phyloP scores from a whole-genome alignment of 2,797 vertebrate genomes.

The Poeciliopsis gracilis region DNA sequence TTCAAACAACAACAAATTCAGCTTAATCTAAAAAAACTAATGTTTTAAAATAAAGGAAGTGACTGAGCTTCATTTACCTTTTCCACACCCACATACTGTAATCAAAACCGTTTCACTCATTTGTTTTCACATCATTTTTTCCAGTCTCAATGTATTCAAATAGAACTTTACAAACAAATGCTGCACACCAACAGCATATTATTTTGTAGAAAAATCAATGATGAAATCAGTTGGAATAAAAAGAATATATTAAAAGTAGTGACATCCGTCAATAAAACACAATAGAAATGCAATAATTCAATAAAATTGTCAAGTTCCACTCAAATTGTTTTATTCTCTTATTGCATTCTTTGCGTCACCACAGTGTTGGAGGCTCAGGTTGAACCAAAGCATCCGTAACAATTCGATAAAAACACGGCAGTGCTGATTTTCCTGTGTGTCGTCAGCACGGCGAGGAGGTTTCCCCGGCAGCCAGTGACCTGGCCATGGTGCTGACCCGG shows the following conservation, averaged over 20 bases:
- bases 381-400: background rate
- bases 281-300: background rate
- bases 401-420: background rate
- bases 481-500: constrained; percentile 95
- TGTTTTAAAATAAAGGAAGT: too few relatives aligned
- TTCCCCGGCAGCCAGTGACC: constrained; percentile 92
- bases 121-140: background rate
- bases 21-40: background rate
- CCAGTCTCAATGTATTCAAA: background rate
- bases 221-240: background rate
- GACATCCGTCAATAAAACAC: background rate
- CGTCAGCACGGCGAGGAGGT: constrained; percentile 91
- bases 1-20: background rate
- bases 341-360: background rate
- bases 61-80: background rate
- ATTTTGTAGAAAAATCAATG: background rate
- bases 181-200: background rate
- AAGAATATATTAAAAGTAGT: background rate
- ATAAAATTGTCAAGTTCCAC: too few relatives aligned
- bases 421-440: background rate
- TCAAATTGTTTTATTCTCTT: too few relatives aligned
- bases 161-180: background rate
- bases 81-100: background rate
- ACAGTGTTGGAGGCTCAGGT: background rate
- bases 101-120: background rate